Conservation (phyloP, 2,113 vertebrate genomes). For the Sinocyclocheilus maitianheensis region DNA sequence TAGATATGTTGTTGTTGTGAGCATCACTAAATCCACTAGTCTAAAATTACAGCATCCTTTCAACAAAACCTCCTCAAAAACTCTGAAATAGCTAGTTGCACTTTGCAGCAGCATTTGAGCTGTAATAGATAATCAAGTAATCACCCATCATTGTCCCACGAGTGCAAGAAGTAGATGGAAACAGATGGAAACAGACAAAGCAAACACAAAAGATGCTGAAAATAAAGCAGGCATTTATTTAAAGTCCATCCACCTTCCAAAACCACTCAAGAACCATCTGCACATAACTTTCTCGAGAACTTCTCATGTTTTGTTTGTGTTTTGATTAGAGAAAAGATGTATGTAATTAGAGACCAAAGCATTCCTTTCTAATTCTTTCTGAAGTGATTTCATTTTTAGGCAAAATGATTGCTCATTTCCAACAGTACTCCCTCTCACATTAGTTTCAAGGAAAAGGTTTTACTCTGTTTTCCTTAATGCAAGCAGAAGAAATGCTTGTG, state of each 20-base stretch:
- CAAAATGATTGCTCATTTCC: neutral
- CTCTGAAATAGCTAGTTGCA: too few species aligned
- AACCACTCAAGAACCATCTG: neutral
- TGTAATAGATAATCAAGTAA: neutral
- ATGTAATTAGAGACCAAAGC: neutral
- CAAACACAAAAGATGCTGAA: neutral
- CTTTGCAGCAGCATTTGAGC: too few species aligned
- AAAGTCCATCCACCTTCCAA: neutral
- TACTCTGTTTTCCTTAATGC: neutral
- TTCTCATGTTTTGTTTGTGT: neutral
- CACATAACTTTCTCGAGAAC: neutral
- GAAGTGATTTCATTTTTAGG: neutral
- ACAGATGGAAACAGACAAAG: neutral
- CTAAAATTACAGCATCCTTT: too few species aligned
- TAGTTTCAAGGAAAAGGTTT: neutral
- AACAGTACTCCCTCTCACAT: neutral
- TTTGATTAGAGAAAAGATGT: neutral
- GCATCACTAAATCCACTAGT: too few species aligned
- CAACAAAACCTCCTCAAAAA: too few species aligned
- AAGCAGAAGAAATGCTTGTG: too few species aligned
- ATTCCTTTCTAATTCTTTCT: neutral
- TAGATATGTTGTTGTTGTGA: too few species aligned
- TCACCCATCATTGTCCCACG: neutral
- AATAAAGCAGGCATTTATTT: neutral
- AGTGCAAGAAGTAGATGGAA: neutral